Base-by-base conservation (phyloP, 2,888 invertebrate genomes). In the Leptopilina myrica region DNA sequence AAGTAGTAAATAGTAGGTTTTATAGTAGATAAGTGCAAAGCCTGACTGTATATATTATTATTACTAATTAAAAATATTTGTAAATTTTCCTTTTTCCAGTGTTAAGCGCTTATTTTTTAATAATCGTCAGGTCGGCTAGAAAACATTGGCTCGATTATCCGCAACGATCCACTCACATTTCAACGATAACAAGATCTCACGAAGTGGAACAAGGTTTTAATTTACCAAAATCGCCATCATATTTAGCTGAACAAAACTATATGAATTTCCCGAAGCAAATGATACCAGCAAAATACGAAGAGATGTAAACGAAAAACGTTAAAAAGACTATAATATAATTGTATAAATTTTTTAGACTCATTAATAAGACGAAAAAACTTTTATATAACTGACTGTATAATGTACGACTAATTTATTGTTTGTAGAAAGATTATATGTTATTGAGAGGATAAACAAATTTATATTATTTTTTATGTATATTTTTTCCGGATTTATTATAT, bases 201-300 rank as follows among this genome's bases (percentile, higher is more conserved):
- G 62, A 20, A 9, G 20, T 20, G 1, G 79, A 64, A 40, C 77
- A 69, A 8, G 84, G 87, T 79, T 82, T 82, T 53, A 88, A 86
- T 78, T 78, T 85, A 65, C 88, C 85, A 46, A 91, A 91, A 77
- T 88, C 90, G n/a, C 91, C 91, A 26, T 91, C 91, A 1, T 89
- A 86, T 62, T 81, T 89, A 62, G 15, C 62, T 62, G 62, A 62
- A 20, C 62, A 62, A 62, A 15, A 62, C 7, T 62, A 20, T 20
- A 20, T 62, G 7, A 20, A 62, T 20, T 20, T 20, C 1, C 15
- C 20, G 5, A 62, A 62, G 8, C 1, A 59, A 5, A 8, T 20
- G 83, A 15, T 76, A 56, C 14, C 76, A 20, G 12, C 56, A 9
- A 76, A 64, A 53, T 76, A 33, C 20, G 15, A 20, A 9, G 62